phyloP scores from a whole-genome alignment of 30 jellyfish, hydroid and myxozoan genomes.

The Pelagia noctiluca region DNA sequence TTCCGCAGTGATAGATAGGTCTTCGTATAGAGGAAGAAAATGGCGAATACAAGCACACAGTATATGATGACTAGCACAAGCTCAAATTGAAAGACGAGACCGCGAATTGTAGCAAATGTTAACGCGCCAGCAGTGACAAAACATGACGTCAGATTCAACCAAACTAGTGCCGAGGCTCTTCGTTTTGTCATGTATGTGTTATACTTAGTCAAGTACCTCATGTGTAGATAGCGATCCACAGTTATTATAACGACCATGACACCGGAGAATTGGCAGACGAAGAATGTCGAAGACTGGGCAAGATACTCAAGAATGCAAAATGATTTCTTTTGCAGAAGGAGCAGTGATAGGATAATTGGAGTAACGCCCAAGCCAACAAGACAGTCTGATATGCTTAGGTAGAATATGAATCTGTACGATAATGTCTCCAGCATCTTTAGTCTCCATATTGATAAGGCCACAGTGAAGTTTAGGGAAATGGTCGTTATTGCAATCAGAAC shows the following conservation, averaged over 20 bases:
- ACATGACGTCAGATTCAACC: constrained; percentile 44
- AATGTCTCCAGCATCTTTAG: constrained; percentile 3
- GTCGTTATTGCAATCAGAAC: constrained; percentile 33
- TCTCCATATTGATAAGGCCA: constrained; percentile 35
- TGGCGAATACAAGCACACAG: constrained; percentile 14
- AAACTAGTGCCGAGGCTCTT: constrained; percentile 18
- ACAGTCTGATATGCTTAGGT: constrained; percentile 13
- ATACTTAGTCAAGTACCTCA: constrained; percentile 50
- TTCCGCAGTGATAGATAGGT: constrained; percentile 23
- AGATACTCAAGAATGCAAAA: constrained; percentile 49
- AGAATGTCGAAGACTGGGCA: constrained; percentile 40
- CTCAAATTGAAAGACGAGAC: constrained; percentile 56
- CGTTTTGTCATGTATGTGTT: constrained; percentile 37
- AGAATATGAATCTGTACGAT: constrained; percentile 35
- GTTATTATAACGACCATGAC: constrained; percentile 56
- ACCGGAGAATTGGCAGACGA: constrained; percentile 54
- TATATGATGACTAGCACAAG: constrained; percentile 32
- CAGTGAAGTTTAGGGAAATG: constrained; percentile 11
- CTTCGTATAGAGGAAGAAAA: constrained; percentile 40
- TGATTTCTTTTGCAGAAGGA: constrained; percentile 29
- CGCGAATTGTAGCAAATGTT: constrained; percentile 39
- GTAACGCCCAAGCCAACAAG: constrained; percentile 34
- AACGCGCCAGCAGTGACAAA: constrained; percentile 25
- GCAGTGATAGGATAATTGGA: constrained; percentile 32
- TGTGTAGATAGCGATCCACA: constrained; percentile 55